Evolutionary conservation across 2,888 invertebrate genomes (phyloP).

Genomic region (Entomobrya multifasciata): DNA sequence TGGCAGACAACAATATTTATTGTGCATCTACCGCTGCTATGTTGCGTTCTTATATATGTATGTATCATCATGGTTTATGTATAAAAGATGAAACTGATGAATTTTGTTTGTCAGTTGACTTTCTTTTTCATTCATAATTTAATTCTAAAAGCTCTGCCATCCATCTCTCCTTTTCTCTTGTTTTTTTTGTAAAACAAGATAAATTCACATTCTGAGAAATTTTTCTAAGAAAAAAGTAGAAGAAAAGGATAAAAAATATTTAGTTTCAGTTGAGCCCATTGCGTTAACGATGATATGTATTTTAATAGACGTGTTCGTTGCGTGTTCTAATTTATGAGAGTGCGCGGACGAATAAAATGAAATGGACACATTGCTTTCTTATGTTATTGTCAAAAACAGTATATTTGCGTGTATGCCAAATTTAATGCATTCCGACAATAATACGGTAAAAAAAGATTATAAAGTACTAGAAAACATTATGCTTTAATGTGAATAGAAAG

Average conservation of each 20-base stretch:
- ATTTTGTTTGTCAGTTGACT: neutral
- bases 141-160: neutral
- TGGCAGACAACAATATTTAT: neutral
- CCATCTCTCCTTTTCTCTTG: neutral
- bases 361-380: neutral
- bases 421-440: no score
- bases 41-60: no score
- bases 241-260: neutral
- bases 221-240: neutral
- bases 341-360: no score
- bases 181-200: neutral
- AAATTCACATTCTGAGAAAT: neutral
- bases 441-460: no score
- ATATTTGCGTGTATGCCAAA: neutral
- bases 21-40: neutral
- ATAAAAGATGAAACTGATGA: conserved; percentile 10
- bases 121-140: conserved; percentile 11
- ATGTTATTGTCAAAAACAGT: no score
- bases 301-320: no score
- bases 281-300: no score
- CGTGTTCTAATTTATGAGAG: no score
- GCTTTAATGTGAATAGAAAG: no score
- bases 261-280: neutral
- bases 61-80: neutral
- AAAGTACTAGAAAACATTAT: no score